These are phyloP conservation scores for Tonatia bakeri DNA, from an alignment of 2,113 vertebrate genomes.

Conservation along the genomic window DNA sequence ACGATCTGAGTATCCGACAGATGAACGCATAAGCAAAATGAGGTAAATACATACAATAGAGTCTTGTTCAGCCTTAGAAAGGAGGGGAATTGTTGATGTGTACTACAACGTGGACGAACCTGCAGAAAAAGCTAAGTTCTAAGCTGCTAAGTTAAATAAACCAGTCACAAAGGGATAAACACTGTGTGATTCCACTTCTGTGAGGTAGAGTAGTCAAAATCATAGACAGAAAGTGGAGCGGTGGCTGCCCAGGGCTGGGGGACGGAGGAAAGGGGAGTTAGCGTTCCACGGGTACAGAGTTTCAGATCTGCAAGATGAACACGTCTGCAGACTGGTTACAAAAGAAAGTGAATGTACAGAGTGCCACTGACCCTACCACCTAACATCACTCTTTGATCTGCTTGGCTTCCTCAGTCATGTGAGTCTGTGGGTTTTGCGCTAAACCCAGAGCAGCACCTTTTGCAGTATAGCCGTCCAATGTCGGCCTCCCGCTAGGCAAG, in stretches of 20 bases:
- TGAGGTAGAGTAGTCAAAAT: background rate
- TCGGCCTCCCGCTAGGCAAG: background rate
- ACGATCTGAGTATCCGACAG: background rate
- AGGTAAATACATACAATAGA: background rate
- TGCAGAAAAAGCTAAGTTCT: background rate
- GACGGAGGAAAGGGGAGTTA: background rate
- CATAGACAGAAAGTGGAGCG: background rate
- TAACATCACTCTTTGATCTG: background rate
- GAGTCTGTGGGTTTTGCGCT: background rate
- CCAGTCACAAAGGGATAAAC: background rate
- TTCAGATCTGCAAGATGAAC: conserved; percentile 10
- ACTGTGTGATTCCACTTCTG: background rate
- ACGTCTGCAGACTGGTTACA: background rate
- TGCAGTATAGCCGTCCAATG: background rate
- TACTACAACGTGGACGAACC: background rate
- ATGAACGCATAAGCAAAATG: background rate
- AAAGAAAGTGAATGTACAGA: background rate
- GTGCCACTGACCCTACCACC: background rate
- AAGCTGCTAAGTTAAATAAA: background rate
- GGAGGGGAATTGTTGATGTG: background rate
- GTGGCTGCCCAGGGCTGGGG: background rate
- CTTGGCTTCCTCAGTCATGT: background rate
- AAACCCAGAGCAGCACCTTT: background rate
- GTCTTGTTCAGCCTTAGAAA: background rate
- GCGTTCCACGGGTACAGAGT: background rate